Evolutionary conservation across 2,888 invertebrate genomes (phyloP), one percentile per base, ranked within the genome.

Genomic region (Tenthredo notha): DNA sequence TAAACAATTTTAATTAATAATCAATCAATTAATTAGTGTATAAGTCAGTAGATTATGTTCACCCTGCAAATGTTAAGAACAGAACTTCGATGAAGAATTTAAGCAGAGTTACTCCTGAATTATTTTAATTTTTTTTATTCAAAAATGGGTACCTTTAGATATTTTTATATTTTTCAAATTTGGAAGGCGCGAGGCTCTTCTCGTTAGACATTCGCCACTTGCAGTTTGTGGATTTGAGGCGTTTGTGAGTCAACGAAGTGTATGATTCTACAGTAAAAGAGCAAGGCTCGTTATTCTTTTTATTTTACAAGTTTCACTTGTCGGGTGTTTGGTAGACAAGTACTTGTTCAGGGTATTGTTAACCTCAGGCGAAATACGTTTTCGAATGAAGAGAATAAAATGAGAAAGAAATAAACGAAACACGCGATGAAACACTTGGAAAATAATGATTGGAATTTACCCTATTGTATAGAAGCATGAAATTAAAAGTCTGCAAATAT

Each of bases 211-310:
- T 74, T 43, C n/a, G 21, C 43, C 18, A 43, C 21, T 43, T 25
- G n/a, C 74, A 43, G 43, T 12, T 47, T 21, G 12, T 43, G 74
- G 74, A 43, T 74, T 54, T 9, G 50, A 6, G 54, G 21, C 77
- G 6, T 77, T 77, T 54, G 77, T 54, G 29, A 25, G 25, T 54
- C 77, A 33, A 37, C 33, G n/a, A 58, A 58, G 21, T 15, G 50
- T 77, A n/a, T 77, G 54, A 58, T 58, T 78, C 33, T 54, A 10
- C 33, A 50, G 33, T 33, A 37, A 54, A 54, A 54, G 33, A 29
- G n/a, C 33, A 58, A 4, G 29, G 25, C 75, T 43, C 75, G 47
- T 75, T 78, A n/a, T 78, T 50, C 18, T 77, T 54, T 54, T 58
- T 78, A 33, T 33, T 29, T 29, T 54, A 21, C 47, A 25, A 75